phyloP scores from a whole-genome alignment of 2,888 invertebrate genomes.

The Drosophila phalerata region DNA sequence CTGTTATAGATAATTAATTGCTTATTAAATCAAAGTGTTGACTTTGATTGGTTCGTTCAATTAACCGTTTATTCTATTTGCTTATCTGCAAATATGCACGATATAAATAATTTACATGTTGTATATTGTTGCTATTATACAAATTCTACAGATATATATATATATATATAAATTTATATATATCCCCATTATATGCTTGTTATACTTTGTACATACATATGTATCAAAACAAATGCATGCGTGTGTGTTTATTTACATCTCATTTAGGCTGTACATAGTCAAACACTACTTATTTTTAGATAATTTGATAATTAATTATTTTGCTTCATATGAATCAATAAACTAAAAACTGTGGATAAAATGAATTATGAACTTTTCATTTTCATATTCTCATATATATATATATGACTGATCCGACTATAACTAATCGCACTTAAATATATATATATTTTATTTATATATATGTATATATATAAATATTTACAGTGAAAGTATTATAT shows the following conservation, averaged over 20 bases:
- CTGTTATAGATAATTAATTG: neutral
- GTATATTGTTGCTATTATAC: slow-evolving; percentile 28
- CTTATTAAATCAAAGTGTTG: neutral
- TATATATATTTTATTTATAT: slow-evolving; percentile 29
- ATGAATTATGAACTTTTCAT: slow-evolving; percentile 27
- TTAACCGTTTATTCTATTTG: slow-evolving; percentile 20
- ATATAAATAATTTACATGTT: slow-evolving; percentile 32
- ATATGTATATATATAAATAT: slow-evolving; percentile 27
- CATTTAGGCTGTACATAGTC: slow-evolving; percentile 54
- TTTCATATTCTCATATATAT: slow-evolving; percentile 22
- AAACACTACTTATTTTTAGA: slow-evolving; percentile 38
- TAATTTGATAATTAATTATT: slow-evolving; percentile 8
- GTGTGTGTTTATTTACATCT: slow-evolving; percentile 60
- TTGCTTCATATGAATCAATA: slow-evolving; percentile 25
- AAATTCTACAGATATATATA: slow-evolving; percentile 42
- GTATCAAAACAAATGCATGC: slow-evolving; percentile 67
- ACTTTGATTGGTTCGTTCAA: slow-evolving; percentile 5
- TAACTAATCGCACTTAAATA: slow-evolving; percentile 43
- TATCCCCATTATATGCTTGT: slow-evolving; percentile 32
- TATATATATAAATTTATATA: slow-evolving; percentile 14
- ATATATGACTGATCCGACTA: slow-evolving; percentile 34
- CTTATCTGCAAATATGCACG: slow-evolving; percentile 19
- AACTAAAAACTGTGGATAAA: slow-evolving; percentile 24
- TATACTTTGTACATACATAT: slow-evolving; percentile 43
- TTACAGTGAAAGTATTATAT: slow-evolving; percentile 27